Evolutionary conservation across 2,888 invertebrate genomes (phyloP).

Genomic region (Ennomos quercinarius): DNA sequence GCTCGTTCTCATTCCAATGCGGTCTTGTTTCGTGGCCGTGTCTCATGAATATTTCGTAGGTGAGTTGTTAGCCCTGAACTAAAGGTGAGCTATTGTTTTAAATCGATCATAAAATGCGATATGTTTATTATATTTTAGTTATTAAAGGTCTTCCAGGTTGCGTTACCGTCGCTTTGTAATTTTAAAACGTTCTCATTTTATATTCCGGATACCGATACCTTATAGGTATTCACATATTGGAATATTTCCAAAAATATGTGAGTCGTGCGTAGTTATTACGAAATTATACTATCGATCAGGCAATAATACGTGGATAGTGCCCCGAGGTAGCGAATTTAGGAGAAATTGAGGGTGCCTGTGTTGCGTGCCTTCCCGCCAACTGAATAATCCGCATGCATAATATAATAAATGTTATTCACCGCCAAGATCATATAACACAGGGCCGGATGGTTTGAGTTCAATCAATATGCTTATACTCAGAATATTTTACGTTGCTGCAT

Average conservation of each 20-base stretch:
- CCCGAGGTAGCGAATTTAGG: slow-evolving; percentile 79
- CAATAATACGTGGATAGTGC: slow-evolving; percentile 75
- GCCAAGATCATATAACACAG: slow-evolving; percentile 72
- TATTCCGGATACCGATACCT: slow-evolving; percentile 32
- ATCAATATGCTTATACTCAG: slow-evolving; percentile 25
- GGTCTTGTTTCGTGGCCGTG: slow-evolving; percentile 6
- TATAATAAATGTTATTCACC: slow-evolving; percentile 69
- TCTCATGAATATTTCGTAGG: slow-evolving; percentile 30
- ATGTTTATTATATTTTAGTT: slow-evolving; percentile 16
- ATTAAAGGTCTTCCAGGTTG: slow-evolving; percentile 11
- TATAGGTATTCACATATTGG: slow-evolving; percentile 36
- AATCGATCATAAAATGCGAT: slow-evolving; percentile 27
- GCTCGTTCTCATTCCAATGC: slow-evolving; percentile 18
- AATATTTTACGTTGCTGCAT: slow-evolving; percentile 12
- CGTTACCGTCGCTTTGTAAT: slow-evolving; percentile 23
- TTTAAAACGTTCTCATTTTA: slow-evolving; percentile 23
- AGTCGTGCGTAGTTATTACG: slow-evolving; percentile 69
- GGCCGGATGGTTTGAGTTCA: slow-evolving; percentile 37
- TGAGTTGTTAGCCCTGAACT: slow-evolving; percentile 27
- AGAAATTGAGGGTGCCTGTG: slow-evolving; percentile 76
- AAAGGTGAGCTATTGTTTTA: slow-evolving; percentile 34
- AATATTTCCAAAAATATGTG: slow-evolving; percentile 60
- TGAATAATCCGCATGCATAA: slow-evolving; percentile 67
- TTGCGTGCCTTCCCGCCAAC: slow-evolving; percentile 74
- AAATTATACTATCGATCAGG: slow-evolving; percentile 81